These are phyloP conservation scores for Perodicticus potto DNA, from an alignment of 2,797 vertebrate genomes.

Conservation along the genomic window DNA sequence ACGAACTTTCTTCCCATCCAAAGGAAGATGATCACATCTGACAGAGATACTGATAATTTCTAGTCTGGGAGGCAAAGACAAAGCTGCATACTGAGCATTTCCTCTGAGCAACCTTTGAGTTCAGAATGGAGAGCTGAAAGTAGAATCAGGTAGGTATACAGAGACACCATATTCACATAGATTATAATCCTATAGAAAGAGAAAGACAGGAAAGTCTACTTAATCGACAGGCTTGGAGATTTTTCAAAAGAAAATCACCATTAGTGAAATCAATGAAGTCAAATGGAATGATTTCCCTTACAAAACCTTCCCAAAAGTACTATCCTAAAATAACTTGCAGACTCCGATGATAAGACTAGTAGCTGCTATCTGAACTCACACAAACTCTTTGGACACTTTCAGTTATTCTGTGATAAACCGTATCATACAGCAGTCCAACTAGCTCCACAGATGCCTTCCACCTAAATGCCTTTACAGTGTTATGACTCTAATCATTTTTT, in stretches of 20 bases:
- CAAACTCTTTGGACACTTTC: background rate
- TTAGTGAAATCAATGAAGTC: slow-evolving; percentile 44
- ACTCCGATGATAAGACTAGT: background rate
- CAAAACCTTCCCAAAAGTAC: slow-evolving; percentile 29
- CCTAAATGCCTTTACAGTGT: background rate
- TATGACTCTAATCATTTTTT: slow-evolving; percentile 34
- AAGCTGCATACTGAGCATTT: background rate
- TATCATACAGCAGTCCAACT: background rate
- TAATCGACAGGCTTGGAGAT: background rate
- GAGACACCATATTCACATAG: background rate
- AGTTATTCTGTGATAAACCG: background rate
- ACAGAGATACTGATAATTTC: slow-evolving; percentile 29
- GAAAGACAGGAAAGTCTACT: background rate
- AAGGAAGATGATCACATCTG: slow-evolving; percentile 1
- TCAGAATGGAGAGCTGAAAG: slow-evolving; percentile 10
- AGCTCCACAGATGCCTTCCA: background rate
- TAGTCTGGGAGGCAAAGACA: background rate
- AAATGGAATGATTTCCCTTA: slow-evolving; percentile 27
- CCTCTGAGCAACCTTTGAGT: background rate
- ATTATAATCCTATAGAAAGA: background rate
- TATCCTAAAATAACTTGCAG: slow-evolving; percentile 49
- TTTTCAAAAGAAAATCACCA: slow-evolving; percentile 14
- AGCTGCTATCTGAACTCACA: background rate
- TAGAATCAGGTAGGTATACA: background rate
- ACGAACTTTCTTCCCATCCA: background rate